Base-by-base conservation (phyloP, 2,888 invertebrate species). In the Conistra vaccinii region DNA sequence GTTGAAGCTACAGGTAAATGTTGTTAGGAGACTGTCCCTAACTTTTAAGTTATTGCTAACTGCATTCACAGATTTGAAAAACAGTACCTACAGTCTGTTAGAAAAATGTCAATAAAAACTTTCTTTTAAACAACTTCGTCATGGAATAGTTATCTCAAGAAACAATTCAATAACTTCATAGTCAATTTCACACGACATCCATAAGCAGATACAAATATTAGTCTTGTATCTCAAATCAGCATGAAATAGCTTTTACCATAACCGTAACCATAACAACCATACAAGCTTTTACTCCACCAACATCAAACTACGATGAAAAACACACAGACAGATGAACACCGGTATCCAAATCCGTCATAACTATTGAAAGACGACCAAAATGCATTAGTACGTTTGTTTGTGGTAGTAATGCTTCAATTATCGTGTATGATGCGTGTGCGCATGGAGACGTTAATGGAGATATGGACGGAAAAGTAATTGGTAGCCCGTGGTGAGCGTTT, bases 361-460 rank as follows among this genome's bases (percentile, higher is more conserved):
- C 72, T 76, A 83, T 73, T 75, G 75, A 76, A 65, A 72, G 76
- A 83, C 65, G 73, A 78, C 81, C 75, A 58, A 62, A 78, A 77
- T 83, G 85, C 88, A 87, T 86, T 87, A 86, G 85, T 67, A 7
- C 57, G 82, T 83, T 76, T 86, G 83, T 87, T 87, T 87, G 78
- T 86, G 45, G 39, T 75, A 57, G 69, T 81, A 86, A 87, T 86
- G 82, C 85, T 76, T 87, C 88, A 86, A 87, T 87, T 87, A 87
- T 68, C 88, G 55, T 61, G 66, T 53, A 74, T 65, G 71, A 73
- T 85, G 83, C 78, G 69, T 57, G 32, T 51, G 71, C 68, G 66
- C 73, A 42, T 55, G 29, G n/a, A 55, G 61, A 60, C 71, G 67
- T 23, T 84, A 86, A 85, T 82, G 77, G 79, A 86, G 62, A 72